These are phyloP conservation scores for Benthosema pterotum DNA, from an alignment of 2,797 vertebrate genomes.

Conservation along the genomic window DNA sequence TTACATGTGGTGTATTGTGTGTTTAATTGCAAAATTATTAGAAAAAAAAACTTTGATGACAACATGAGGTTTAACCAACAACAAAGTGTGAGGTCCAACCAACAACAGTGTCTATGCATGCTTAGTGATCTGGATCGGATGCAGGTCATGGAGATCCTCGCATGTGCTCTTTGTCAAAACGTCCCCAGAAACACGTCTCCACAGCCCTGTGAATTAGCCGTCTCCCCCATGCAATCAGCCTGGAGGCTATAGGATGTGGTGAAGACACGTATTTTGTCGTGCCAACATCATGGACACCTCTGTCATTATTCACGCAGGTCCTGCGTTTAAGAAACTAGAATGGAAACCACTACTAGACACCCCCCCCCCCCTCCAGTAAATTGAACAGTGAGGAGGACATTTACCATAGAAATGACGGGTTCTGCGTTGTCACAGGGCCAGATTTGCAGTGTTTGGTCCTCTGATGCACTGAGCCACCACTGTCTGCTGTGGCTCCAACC, in stretches of 20 bases:
- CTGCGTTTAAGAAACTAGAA: no score
- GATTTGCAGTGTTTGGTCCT: constrained; percentile 82
- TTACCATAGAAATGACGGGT: constrained; percentile 83
- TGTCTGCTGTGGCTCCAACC: constrained; percentile 87
- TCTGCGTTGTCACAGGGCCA: constrained; percentile 81
- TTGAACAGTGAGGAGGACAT: constrained; percentile 5
- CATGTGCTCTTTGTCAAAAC: constrained; percentile 34
- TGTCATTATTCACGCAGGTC: no score
- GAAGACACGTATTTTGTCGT: constrained; percentile 5
- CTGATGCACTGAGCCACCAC: constrained; percentile 85
- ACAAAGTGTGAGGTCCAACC: constrained; percentile 35
- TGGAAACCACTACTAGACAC: no score
- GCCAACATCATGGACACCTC: no score
- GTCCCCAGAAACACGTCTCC: constrained; percentile 37
- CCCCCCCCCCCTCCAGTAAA: no score
- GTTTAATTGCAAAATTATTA: no score
- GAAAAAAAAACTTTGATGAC: no score
- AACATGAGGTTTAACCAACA: no score
- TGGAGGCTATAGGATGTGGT: constrained; percentile 18
- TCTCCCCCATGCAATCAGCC: constrained; percentile 18
- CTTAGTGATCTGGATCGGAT: constrained; percentile 47
- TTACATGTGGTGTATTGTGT: no score
- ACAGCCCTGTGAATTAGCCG: constrained; percentile 32
- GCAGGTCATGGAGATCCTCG: constrained; percentile 27
- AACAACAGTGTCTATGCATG: constrained; percentile 37